Base-by-base conservation (phyloP, 2,113 vertebrate species). In the Thunnus thynnus region DNA sequence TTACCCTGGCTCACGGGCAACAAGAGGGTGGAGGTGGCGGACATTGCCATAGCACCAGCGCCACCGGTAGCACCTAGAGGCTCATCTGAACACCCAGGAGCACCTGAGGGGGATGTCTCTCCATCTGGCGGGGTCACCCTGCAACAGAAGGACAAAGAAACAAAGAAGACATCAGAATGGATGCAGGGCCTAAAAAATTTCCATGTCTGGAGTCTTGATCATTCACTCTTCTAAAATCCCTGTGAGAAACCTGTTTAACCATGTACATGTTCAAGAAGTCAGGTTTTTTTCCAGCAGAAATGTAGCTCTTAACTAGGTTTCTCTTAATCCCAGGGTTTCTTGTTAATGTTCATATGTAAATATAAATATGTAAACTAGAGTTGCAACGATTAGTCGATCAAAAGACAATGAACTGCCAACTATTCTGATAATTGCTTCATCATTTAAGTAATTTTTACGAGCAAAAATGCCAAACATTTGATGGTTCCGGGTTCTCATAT, bases 1-100 rank as follows among this genome's bases (percentile, higher is more conserved):
- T 98, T 99, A 68, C 96, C 97, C 92, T 99, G 98, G 95, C 96
- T 97, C 89, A 90, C 78, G 66, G 93, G 92, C 89, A 96, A 94
- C 72, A 95, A 94, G 70, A 92, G 94, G 80, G 88, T 93, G 83
- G 91, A 97, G 85, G 95, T 95, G 94, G 96, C 95, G 94, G 96
- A 94, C 95, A 92, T 96, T 93, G 94, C 97, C 96, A 80, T 96
- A 96, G 90, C 96, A 82, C 92, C 93, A 61, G 92, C 86, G 8
- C 91, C 88, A 73, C 89, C 89, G 3, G 72, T 88, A 91, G 92
- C 91, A 88, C 92, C 91, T 74, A 82, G 25, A 66, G 79, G 70
- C 55, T 51, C 90, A 20, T 92, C 91, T 81, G 89, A 82, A 68
- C 78, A 85, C n/a, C 78, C 91, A 5, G 86, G 79, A 61, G 56